These are phyloP conservation scores for Phyto melanocephala DNA, from an alignment of 2,888 invertebrate genomes.

Conservation along the genomic window DNA sequence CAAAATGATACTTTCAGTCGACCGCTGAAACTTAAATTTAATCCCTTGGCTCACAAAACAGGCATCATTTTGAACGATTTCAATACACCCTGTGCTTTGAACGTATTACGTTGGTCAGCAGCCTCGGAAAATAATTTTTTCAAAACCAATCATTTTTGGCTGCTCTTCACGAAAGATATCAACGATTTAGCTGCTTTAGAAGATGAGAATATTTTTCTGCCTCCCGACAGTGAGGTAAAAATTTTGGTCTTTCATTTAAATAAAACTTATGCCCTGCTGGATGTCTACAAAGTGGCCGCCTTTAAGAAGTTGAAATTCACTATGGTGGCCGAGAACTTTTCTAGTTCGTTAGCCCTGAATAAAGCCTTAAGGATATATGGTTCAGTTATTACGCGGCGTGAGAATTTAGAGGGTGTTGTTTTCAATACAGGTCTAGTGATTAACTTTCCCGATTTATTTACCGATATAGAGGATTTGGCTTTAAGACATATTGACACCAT, in stretches of 20 bases:
- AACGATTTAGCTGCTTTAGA: constrained; percentile 66
- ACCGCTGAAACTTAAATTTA: constrained; percentile 69
- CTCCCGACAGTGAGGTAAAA: constrained; percentile 74
- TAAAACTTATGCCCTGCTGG: constrained; percentile 68
- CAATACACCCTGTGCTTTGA: constrained; percentile 69
- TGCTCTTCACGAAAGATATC: constrained; percentile 68
- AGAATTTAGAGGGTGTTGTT: constrained; percentile 74
- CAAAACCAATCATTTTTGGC: constrained; percentile 75
- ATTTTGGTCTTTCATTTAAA: constrained; percentile 64
- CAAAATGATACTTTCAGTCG: constrained; percentile 67
- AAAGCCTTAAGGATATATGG: constrained; percentile 70
- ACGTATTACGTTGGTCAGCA: constrained; percentile 72
- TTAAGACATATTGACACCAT: constrained; percentile 78
- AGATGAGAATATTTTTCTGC: constrained; percentile 72
- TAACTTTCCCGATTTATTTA: constrained; percentile 76
- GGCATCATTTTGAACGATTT: constrained; percentile 74
- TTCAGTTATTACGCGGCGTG: constrained; percentile 73
- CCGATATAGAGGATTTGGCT: constrained; percentile 75
- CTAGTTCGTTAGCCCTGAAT: constrained; percentile 60
- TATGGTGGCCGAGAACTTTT: constrained; percentile 65
- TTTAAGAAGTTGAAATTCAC: constrained; percentile 69
- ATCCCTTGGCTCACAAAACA: constrained; percentile 69
- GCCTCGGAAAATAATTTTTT: constrained; percentile 74
- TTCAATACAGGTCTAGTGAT: constrained; percentile 76
- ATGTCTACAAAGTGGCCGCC: constrained; percentile 74